Conservation (phyloP, 2,113 vertebrate genomes). For the Nothoprocta pentlandii region DNA sequence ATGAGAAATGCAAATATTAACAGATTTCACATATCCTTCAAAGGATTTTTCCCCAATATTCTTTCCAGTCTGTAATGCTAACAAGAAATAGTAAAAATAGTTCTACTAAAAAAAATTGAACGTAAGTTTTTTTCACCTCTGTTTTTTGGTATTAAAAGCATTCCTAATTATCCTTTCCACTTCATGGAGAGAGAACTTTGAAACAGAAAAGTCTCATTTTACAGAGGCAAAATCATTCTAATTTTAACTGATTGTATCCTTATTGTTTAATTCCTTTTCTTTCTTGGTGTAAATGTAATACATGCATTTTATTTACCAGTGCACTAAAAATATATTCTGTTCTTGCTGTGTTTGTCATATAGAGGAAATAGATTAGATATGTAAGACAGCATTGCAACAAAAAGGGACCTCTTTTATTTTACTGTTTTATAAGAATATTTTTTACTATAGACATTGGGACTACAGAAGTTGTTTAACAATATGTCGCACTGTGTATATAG, state of each 20-base stretch:
- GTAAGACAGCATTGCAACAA: not conserved
- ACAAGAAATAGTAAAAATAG: slow-evolving; percentile 39
- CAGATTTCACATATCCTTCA: not conserved
- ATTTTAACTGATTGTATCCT: slow-evolving; percentile 52
- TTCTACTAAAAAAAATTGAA: slow-evolving; percentile 33
- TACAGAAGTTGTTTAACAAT: not conserved
- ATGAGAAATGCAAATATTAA: slow-evolving; percentile 34
- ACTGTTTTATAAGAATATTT: not conserved
- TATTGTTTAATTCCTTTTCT: slow-evolving; percentile 59
- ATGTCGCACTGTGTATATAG: not conserved
- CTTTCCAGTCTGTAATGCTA: slow-evolving; percentile 32
- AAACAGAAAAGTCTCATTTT: slow-evolving; percentile 25
- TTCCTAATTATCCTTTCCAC: slow-evolving; percentile 16
- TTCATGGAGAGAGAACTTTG: slow-evolving; percentile 27
- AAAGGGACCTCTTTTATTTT: not conserved
- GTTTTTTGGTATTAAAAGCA: not conserved
- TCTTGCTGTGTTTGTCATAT: not conserved
- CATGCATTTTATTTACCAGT: slow-evolving; percentile 3
- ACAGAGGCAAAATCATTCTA: slow-evolving; percentile 53
- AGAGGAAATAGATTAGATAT: not conserved
- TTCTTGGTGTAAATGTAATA: slow-evolving; percentile 4
- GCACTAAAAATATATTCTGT: slow-evolving; percentile 1
- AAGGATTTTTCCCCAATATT: slow-evolving; percentile 21
- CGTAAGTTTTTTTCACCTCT: slow-evolving; percentile 2
- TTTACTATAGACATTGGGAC: not conserved